These are phyloP conservation scores for Zygothrica quintamaculata DNA, from an alignment of 2,888 invertebrate species.

Conservation along the genomic window DNA sequence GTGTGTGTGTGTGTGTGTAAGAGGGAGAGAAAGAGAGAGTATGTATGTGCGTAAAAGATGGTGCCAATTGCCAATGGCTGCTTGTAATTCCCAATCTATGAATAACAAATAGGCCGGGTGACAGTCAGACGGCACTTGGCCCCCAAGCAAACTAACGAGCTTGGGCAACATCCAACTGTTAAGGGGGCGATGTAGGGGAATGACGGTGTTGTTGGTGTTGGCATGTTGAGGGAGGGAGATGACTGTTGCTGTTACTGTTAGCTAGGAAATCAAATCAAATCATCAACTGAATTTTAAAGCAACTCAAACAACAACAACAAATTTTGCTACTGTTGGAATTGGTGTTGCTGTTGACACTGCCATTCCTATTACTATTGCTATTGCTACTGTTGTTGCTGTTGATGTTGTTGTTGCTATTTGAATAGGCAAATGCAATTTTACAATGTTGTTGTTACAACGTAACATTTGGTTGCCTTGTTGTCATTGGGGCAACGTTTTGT, in stretches of 20 bases:
- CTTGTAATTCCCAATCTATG: slow-evolving; percentile 80
- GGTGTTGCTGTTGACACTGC: slow-evolving; percentile 21
- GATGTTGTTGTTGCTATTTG: slow-evolving; percentile 28
- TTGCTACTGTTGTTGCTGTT: not conserved
- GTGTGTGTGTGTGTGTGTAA: slow-evolving; percentile 20
- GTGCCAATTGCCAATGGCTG: slow-evolving; percentile 76
- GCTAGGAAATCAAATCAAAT: slow-evolving; percentile 63
- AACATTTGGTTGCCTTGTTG: slow-evolving; percentile 52
- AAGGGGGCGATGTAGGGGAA: not conserved
- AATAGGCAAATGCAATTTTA: slow-evolving; percentile 74
- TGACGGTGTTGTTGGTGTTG: not conserved
- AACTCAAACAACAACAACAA: slow-evolving; percentile 26
- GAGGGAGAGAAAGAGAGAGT: slow-evolving; percentile 10
- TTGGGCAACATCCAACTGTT: slow-evolving; percentile 2
- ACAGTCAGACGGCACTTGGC: slow-evolving; percentile 40
- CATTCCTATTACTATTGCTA: too few relatives aligned
- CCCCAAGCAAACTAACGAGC: slow-evolving; percentile 57
- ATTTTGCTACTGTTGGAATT: not conserved
- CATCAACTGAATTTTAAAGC: slow-evolving; percentile 73
- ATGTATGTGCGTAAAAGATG: slow-evolving; percentile 51
- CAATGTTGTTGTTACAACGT: slow-evolving; percentile 67
- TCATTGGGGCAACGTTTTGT: slow-evolving; percentile 21
- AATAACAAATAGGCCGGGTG: slow-evolving; percentile 75
- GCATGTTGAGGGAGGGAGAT: slow-evolving; percentile 12
- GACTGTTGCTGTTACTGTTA: slow-evolving; percentile 32